Evolutionary conservation across 2,113 vertebrate genomes (phyloP).

Genomic region (Platichthys stellatus): DNA sequence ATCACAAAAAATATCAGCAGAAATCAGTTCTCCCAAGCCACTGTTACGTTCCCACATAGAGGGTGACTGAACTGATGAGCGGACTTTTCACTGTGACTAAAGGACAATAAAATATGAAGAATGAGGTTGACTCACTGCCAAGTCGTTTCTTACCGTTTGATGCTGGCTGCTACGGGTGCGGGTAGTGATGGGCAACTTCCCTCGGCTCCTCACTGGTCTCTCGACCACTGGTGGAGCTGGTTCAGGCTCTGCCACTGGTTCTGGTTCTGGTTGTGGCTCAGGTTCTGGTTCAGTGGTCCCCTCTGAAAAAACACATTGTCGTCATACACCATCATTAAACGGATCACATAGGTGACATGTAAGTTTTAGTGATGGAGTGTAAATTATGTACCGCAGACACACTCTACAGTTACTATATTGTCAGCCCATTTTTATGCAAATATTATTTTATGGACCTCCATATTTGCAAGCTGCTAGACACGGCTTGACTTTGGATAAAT

Average conservation of each 20-base stretch:
- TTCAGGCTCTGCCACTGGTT: constrained; percentile 65
- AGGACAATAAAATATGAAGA: not conserved
- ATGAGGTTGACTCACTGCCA: not conserved
- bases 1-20: no score
- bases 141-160: constrained; percentile 80
- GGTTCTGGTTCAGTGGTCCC: not conserved
- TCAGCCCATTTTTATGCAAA: no score
- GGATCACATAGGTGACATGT: no score
- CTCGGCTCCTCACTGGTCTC: constrained; percentile 87
- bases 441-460: no score
- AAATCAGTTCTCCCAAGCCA: no score
- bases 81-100: not conserved
- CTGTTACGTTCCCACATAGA: not conserved
- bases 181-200: constrained; percentile 82
- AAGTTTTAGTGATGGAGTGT: no score
- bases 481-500: no score
- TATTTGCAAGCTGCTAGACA: no score
- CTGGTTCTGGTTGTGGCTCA: no score
- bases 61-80: not conserved
- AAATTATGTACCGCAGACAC: no score
- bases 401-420: no score
- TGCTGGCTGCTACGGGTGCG: constrained; percentile 87
- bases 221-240: constrained; percentile 86
- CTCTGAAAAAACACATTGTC: not conserved
- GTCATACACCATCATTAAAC: no score